phyloP scores from a whole-genome alignment of 2,113 vertebrate genomes.

The Phalacrocorax pelagicus region DNA sequence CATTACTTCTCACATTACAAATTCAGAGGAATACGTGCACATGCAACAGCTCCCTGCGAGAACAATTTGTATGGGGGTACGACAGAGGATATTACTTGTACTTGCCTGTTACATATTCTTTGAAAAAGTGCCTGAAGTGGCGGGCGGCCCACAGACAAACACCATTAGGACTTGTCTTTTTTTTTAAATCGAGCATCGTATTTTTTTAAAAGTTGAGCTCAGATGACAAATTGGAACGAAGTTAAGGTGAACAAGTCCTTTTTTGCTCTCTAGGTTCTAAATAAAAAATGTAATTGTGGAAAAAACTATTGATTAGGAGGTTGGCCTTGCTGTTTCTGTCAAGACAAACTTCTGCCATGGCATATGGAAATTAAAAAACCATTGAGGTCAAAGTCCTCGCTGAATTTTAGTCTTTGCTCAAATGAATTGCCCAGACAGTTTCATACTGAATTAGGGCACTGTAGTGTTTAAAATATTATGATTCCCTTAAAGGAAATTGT shows the following conservation, averaged over 20 bases:
- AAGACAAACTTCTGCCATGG: neutral
- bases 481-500: neutral
- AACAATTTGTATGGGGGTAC: neutral
- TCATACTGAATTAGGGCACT: neutral
- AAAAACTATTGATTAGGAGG: neutral
- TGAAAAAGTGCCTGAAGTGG: neutral
- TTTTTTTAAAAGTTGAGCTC: neutral
- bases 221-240: neutral
- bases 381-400: neutral
- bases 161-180: neutral
- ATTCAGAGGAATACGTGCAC: fast-evolving
- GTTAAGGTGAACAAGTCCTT: neutral
- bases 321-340: neutral
- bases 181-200: neutral
- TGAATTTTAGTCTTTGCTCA: neutral
- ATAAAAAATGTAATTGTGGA: neutral
- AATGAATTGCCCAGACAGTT: neutral
- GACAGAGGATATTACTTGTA: neutral
- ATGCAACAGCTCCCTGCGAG: neutral
- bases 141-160: neutral
- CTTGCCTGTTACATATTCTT: neutral
- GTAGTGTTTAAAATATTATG: neutral
- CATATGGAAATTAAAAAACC: neutral
- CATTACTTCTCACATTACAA: neutral
- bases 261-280: neutral